phyloP scores from a whole-genome alignment of 92 coral and sea anemone genomes.

The Blastomussa wellsi region DNA sequence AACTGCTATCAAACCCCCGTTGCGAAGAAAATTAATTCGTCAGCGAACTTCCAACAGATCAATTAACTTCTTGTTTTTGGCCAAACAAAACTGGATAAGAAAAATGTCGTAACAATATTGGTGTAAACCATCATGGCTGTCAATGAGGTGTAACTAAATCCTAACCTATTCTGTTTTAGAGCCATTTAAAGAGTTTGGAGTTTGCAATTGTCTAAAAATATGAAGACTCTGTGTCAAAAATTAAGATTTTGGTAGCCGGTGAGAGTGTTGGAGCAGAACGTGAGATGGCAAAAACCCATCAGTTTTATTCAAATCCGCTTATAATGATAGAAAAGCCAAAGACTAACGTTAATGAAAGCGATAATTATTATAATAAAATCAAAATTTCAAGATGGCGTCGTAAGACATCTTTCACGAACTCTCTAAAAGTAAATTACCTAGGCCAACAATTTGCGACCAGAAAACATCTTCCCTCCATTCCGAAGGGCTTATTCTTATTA shows the following conservation, averaged over 20 bases:
- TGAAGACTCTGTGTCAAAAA: background rate
- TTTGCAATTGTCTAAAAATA: background rate
- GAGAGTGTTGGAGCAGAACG: background rate
- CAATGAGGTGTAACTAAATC: background rate
- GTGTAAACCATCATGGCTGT: background rate
- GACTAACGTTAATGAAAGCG: background rate
- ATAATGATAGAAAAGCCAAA: background rate
- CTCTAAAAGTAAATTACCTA: background rate
- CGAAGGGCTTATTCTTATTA: background rate
- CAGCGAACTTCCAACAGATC: background rate
- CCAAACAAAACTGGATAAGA: background rate
- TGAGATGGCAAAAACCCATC: background rate
- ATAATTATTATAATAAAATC: background rate
- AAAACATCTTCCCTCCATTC: background rate
- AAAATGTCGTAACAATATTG: background rate
- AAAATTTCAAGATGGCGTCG: background rate
- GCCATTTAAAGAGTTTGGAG: background rate
- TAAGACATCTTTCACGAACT: background rate
- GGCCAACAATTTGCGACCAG: background rate
- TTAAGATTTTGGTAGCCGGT: background rate
- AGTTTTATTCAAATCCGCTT: background rate
- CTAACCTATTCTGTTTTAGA: background rate
- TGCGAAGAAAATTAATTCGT: background rate
- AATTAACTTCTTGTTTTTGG: background rate
- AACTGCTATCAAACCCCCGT: background rate